These are phyloP conservation scores for Atherix ibis DNA, from an alignment of 2,888 invertebrate genomes.

Conservation along the genomic window DNA sequence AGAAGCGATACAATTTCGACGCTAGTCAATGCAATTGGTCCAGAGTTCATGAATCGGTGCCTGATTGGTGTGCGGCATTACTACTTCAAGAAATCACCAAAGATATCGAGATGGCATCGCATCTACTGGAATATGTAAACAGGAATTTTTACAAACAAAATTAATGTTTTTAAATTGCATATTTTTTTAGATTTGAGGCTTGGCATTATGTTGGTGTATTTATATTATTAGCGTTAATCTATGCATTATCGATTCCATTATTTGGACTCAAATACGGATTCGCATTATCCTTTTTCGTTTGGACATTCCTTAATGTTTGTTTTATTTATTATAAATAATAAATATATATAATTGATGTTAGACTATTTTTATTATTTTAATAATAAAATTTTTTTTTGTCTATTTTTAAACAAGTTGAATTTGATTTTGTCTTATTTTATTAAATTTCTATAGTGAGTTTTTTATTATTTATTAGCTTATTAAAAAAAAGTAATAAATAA, in stretches of 20 bases:
- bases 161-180: too few species aligned
- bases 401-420: too few species aligned
- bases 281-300: slow-evolving; percentile 20
- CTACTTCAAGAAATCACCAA: slow-evolving; percentile 29
- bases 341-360: too few species aligned
- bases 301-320: slow-evolving; percentile 29
- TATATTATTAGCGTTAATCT: slow-evolving; percentile 20
- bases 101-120: slow-evolving; percentile 29
- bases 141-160: too few species aligned
- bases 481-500: too few species aligned
- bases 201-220: slow-evolving; percentile 20
- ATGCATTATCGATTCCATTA: slow-evolving; percentile 15
- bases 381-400: too few species aligned
- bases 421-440: too few species aligned
- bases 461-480: too few species aligned
- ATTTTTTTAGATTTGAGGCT: slow-evolving; percentile 24
- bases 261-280: slow-evolving; percentile 22
- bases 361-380: too few species aligned
- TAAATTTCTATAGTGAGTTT: too few species aligned
- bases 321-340: too few species aligned
- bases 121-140: slow-evolving; percentile 30
- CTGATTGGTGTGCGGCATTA: slow-evolving; percentile 29
- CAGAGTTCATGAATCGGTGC: slow-evolving; percentile 28
- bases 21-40: slow-evolving; percentile 26
- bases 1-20: slow-evolving; percentile 32